A percentile compares a stretch with the other conserved stretches of the same genome.
These are phyloP conservation scores for Eurois occulta DNA, from an alignment of 2,888 invertebrate species.

Conservation along the genomic window DNA sequence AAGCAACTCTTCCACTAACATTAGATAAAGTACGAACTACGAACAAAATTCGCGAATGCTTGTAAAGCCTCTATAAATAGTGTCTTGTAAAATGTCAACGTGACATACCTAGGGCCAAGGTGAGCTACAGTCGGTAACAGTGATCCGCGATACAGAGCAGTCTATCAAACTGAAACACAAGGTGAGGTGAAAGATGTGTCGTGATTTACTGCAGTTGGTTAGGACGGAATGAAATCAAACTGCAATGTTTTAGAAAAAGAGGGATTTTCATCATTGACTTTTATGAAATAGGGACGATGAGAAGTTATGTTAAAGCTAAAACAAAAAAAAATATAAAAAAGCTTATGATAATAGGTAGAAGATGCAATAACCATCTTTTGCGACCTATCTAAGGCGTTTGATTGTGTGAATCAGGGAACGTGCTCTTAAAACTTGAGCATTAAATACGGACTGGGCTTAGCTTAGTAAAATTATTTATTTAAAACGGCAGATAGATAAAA, in stretches of 20 bases:
- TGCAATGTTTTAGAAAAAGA: neutral
- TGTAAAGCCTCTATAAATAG: slow-evolving; percentile 32
- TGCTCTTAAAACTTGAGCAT: neutral
- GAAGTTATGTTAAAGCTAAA: neutral
- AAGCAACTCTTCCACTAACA: neutral
- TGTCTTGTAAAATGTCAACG: slow-evolving; percentile 50
- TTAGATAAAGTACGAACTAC: neutral
- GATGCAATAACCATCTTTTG: neutral
- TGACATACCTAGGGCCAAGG: slow-evolving; percentile 55
- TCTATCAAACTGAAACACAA: slow-evolving; percentile 12
- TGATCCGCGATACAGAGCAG: slow-evolving; percentile 2
- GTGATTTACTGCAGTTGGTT: slow-evolving; percentile 9
- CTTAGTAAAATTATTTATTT: neutral
- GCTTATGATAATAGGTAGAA: neutral
- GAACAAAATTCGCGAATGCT: slow-evolving; percentile 15
- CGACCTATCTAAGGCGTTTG: neutral
- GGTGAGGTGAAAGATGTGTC: slow-evolving; percentile 17
- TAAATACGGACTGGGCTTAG: neutral
- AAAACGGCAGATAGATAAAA: neutral
- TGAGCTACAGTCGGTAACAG: slow-evolving; percentile 36
- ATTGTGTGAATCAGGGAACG: neutral
- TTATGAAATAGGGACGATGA: neutral
- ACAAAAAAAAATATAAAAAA: neutral
- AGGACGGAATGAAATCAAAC: neutral
- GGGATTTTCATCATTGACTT: neutral